phyloP scores from a whole-genome alignment of 2,113 vertebrate species.

The Oryctolagus cuniculus region mOryCun1.1 NC_091434.1:117742501-117743000 shows the following conservation, averaged over 20 bases:
- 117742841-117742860: conserved; percentile 21
- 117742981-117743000: conserved; percentile 22
- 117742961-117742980: not conserved
- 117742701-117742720: not conserved
- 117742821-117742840: not conserved
- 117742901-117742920: conserved; percentile 3
- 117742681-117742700: not conserved
- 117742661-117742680: conserved; percentile 3
- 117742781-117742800: not conserved
- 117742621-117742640: not conserved
- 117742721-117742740: conserved; percentile 5
- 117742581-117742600: not conserved
- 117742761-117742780: not conserved
- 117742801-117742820: not conserved
- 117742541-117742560: not conserved
- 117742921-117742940: not conserved
- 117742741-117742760: not conserved
- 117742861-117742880: not conserved
- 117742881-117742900: not conserved
- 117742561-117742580: not conserved
- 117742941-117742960: conserved; percentile 41
- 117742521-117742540: too few species aligned
- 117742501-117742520: conserved; percentile 1
- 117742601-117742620: not conserved
- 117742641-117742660: not conserved